Evolutionary conservation across 2,113 vertebrate species (phyloP).

Genomic region (Marcusenius ussheri): DNA sequence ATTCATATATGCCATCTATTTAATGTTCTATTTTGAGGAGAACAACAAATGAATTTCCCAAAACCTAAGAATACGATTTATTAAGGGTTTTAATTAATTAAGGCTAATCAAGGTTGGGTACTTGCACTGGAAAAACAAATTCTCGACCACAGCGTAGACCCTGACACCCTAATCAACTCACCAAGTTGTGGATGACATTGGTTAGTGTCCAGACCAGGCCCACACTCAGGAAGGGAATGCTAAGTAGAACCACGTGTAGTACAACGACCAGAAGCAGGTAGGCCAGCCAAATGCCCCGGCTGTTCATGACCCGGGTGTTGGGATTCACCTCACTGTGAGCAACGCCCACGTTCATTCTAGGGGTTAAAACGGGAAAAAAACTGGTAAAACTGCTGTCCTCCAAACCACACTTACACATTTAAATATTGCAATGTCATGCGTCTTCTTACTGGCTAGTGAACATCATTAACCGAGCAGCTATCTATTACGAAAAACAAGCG

Average conservation of each 20-base stretch:
- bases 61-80: neutral
- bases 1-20: neutral
- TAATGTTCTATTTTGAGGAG: neutral
- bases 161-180: constrained; percentile 43
- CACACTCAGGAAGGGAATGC: constrained; percentile 87
- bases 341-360: constrained; percentile 87
- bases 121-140: neutral
- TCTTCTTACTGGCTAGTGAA: neutral
- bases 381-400: neutral
- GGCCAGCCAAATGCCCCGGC: constrained; percentile 86
- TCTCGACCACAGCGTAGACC: neutral
- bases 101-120: neutral
- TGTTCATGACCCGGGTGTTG: constrained; percentile 90
- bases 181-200: constrained; percentile 91
- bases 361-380: neutral
- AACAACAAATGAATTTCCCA: neutral
- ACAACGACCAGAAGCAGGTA: constrained; percentile 76
- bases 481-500: neutral
- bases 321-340: constrained; percentile 95
- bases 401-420: neutral
- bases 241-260: constrained; percentile 79
- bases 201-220: constrained; percentile 89
- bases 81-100: neutral
- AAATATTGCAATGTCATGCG: neutral
- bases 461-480: neutral